Percentiles rank a stretch among this genome's conserved stretches.
Evolutionary conservation across 2,797 vertebrate species (phyloP).

Genomic region (Brachyrhaphis roseni): DNA sequence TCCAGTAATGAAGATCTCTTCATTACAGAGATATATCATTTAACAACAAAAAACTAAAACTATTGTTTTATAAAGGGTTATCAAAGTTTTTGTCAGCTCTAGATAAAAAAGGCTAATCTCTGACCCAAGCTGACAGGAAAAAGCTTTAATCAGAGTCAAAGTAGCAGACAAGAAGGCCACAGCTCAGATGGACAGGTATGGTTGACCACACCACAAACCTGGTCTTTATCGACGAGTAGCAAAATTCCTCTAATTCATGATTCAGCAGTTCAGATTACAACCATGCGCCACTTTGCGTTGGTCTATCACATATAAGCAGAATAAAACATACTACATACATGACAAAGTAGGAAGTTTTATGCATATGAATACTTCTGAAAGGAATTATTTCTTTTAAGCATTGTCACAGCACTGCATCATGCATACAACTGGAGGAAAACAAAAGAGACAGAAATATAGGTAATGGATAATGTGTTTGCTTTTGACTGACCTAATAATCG

Average conservation of each 20-base stretch:
- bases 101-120: neutral
- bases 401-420: neutral
- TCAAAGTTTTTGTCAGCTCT: neutral
- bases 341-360: neutral
- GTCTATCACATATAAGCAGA: neutral
- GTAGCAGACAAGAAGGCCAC: neutral
- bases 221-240: neutral
- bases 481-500: constrained; percentile 78
- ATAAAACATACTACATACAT: neutral
- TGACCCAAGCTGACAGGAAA: neutral
- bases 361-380: neutral
- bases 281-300: neutral
- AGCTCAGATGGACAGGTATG: neutral
- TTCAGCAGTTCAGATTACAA: neutral
- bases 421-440: constrained; percentile 4
- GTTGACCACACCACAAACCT: neutral
- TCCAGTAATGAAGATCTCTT: no score
- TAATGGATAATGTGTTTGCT: constrained; percentile 73
- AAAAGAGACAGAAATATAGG: constrained; percentile 47
- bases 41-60: neutral
- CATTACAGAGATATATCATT: neutral
- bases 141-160: neutral
- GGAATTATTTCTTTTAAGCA: neutral
- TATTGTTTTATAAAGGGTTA: neutral
- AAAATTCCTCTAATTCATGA: neutral